Base-by-base conservation (phyloP, 2,113 vertebrate genomes). In the Tichodroma muraria region DNA sequence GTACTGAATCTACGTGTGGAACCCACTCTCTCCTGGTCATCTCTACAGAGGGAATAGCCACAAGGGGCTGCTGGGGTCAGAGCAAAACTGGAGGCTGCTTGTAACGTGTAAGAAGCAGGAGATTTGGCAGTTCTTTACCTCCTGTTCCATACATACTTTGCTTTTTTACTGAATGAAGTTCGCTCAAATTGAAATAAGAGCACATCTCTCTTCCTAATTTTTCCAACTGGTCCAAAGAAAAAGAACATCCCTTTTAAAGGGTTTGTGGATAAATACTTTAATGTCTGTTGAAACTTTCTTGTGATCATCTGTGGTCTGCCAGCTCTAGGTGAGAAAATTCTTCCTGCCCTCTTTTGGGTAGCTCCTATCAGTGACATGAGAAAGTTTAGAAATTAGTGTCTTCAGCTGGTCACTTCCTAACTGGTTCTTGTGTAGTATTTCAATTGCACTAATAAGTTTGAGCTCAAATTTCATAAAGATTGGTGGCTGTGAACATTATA, bases 1-100 rank as follows among this genome's bases (percentile, higher is more conserved):
- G 38, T 30, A 6, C 9, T 31, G 28, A 15, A 12, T 64, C 31
- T 5, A 0, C 44, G 8, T 25, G 15, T 2, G 2, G 60, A 68
- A 56, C 30, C 21, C 37, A 42, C 14, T 22, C 8, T 4, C 2
- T 71, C 15, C 24, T 57, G 30, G 22, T 71, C 47, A 53, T 44
- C 49, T 64, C 17, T 47, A 23, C 10, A 13, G 17, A 14, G 37
- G 15, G 4, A 77, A 24, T 7, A 64, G 56, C 22, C 6, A 1
- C 1, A 1, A 8, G 30, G 37, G 13, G 4, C 33, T 81, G 23
- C 52, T 42, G 47, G 18, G 13, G 18, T 73, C 28, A 49, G 24
- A 22, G 12, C 19, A 65, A 69, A 82, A 50, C 7, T 5, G 9
- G 28, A 38, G 38, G 27, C 33, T 42, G 6, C 13, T 89, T 54